phyloP scores from a whole-genome alignment of 2,797 vertebrate species.

The Pseudochaenichthys georgianus region DNA sequence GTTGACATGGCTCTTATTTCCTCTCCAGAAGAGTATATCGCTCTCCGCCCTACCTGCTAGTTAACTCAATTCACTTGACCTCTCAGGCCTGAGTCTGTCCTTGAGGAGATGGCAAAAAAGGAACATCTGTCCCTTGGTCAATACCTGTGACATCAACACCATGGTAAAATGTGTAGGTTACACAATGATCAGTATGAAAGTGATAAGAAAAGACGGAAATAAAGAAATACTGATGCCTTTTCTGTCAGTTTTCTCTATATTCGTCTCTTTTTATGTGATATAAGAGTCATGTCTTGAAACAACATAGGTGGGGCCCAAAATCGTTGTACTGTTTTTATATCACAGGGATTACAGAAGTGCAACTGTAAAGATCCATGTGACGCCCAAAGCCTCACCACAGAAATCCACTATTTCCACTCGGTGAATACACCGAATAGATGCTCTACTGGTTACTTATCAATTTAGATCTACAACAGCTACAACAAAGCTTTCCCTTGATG shows the following conservation, averaged over 20 bases:
- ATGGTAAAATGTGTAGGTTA: not conserved
- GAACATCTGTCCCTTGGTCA: not conserved
- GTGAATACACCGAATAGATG: slow-evolving; percentile 6
- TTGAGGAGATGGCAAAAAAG: not conserved
- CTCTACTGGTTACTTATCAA: slow-evolving; percentile 12
- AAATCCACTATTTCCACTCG: slow-evolving; percentile 20
- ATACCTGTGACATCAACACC: not conserved
- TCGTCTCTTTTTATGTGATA: not conserved
- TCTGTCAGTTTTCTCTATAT: not conserved
- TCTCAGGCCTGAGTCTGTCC: slow-evolving; percentile 17
- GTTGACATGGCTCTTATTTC: slow-evolving; percentile 5
- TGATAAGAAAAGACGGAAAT: slow-evolving; percentile 6
- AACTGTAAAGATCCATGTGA: slow-evolving; percentile 6
- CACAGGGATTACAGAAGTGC: slow-evolving; percentile 16
- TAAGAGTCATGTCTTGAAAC: slow-evolving; percentile 11
- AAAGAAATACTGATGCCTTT: slow-evolving; percentile 1
- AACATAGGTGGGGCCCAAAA: slow-evolving; percentile 7
- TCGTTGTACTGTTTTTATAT: slow-evolving; percentile 8
- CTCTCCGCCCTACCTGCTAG: not conserved
- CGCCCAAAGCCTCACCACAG: slow-evolving; percentile 6
- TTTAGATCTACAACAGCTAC: slow-evolving; percentile 2
- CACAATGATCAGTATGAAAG: slow-evolving; percentile 7
- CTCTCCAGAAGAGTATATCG: not conserved
- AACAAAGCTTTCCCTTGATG: not conserved
- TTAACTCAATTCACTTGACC: slow-evolving; percentile 23